Base-by-base conservation (phyloP, 2,797 vertebrate genomes). In the Helarctos malayanus region DNA sequence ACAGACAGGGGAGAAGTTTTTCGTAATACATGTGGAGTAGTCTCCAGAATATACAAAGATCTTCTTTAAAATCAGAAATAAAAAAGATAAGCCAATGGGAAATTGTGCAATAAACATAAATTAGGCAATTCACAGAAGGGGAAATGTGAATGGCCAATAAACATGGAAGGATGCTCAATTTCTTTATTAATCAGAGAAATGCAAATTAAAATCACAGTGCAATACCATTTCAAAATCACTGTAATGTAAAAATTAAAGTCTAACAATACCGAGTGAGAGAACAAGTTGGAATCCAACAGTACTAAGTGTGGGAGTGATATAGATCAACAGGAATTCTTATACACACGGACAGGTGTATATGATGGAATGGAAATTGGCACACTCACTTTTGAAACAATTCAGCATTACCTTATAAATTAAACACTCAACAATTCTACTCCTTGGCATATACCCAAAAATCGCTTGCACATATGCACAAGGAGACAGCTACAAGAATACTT, bases 401-500 rank as follows among this genome's bases (percentile, higher is more conserved):
- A 75, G 27, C 38, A 21, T 56, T 32, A 65, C 32, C 56, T 65
- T 49, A 27, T 35, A 85, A 92, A 82, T 81, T 88, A 73, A 78
- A 80, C 35, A 86, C 75, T 86, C 32, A 27, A 27, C 27, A 83
- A 68, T 83, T 94, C 86, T 82, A 63, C 35, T 83, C 32, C 32
- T 91, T 68, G n/a, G 25, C 16, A 59, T 49, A 63, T 63, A 63
- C 29, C 27, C 65, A 10, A 52, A 76, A 94, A 41, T 59, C 52
- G 2, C 18, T 57, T 52, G 47, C 65, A 49, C n/a, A 49, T 87
- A 57, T 75, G 12, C 65, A 49, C 12, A 5, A 91, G 81, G 81
- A 85, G 65, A 85, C 13, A n/a, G 57, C 23, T 59, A 85, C 18
- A 52, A 95, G 47, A 91, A 93, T 35, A 80, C 71, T 84, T 68